Evolutionary conservation across 1,140 invertebrate species (phyloP).

Genomic region (Centruroides vittatus): DNA sequence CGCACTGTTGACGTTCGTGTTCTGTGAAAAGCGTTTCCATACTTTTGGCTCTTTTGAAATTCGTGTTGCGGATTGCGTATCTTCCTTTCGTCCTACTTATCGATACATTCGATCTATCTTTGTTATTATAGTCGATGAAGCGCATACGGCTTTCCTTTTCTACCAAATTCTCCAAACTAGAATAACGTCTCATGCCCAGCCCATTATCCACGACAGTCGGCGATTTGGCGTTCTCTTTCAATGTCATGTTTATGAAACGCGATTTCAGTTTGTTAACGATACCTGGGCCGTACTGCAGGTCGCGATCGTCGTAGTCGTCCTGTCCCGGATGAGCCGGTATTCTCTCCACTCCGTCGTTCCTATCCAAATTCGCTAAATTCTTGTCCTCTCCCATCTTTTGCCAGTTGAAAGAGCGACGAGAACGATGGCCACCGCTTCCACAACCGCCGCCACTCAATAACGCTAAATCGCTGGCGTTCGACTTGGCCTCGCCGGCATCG

Average conservation of each 20-base stretch:
- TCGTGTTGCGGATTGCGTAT: neutral
- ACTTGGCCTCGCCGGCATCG: no score
- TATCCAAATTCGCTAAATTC: neutral
- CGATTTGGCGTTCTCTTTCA: slow-evolving; percentile 47
- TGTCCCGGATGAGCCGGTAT: neutral
- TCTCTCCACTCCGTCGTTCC: neutral
- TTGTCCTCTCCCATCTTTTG: neutral
- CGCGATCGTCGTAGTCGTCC: neutral
- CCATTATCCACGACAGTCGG: slow-evolving; percentile 27
- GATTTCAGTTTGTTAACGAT: slow-evolving; percentile 60
- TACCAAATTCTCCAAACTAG: slow-evolving; percentile 67
- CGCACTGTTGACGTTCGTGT: neutral
- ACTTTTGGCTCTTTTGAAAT: slow-evolving; percentile 14
- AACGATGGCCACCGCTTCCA: no score
- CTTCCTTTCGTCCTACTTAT: neutral
- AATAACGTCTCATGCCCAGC: slow-evolving; percentile 46
- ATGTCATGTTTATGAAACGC: slow-evolving; percentile 64
- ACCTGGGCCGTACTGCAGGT: slow-evolving; percentile 59
- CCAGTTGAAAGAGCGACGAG: neutral
- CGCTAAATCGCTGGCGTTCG: no score
- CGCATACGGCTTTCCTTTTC: slow-evolving; percentile 37
- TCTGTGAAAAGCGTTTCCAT: slow-evolving; percentile 14
- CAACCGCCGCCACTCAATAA: no score
- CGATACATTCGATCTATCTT: slow-evolving; percentile 23
- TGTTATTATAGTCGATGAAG: neutral